Conservation (phyloP, 1,140 invertebrate genomes). For the Camponotus vicinus region DNA sequence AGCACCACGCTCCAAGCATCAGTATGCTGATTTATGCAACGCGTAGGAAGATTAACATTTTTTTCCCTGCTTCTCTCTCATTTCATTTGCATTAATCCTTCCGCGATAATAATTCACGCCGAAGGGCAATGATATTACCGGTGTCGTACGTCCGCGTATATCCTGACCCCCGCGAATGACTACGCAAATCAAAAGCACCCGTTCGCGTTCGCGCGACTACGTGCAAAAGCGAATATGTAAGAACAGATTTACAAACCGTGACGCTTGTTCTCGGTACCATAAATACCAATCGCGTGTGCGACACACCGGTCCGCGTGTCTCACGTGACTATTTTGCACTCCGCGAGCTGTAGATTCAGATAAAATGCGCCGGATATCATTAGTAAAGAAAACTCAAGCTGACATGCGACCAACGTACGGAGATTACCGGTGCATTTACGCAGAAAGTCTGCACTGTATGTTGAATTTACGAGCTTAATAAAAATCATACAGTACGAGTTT, state of each 20-base stretch:
- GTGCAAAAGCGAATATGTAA: constrained; percentile 38
- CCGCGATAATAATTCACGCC: constrained; percentile 62
- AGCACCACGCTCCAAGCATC: constrained; percentile 27
- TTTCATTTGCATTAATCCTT: constrained; percentile 69
- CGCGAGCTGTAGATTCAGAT: constrained; percentile 30
- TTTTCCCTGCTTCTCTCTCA: constrained; percentile 26
- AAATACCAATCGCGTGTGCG: constrained; percentile 68
- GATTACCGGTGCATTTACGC: constrained; percentile 45
- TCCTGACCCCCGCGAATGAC: background rate
- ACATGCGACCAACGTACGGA: constrained; percentile 36
- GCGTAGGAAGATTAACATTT: constrained; percentile 57
- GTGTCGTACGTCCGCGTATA: constrained; percentile 26
- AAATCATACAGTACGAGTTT: background rate
- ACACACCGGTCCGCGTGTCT: constrained; percentile 27
- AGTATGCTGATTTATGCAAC: constrained; percentile 52
- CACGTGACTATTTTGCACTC: constrained; percentile 48
- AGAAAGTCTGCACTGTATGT: background rate
- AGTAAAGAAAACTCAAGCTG: constrained; percentile 22
- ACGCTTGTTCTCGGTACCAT: constrained; percentile 54
- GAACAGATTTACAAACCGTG: constrained; percentile 54
- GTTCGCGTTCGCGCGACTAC: background rate
- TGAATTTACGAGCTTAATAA: background rate
- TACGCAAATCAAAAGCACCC: background rate
- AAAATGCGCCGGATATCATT: constrained; percentile 53
- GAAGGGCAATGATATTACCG: constrained; percentile 58